Conservation (phyloP, 2,888 invertebrate species). For the Apamea anceps region DNA sequence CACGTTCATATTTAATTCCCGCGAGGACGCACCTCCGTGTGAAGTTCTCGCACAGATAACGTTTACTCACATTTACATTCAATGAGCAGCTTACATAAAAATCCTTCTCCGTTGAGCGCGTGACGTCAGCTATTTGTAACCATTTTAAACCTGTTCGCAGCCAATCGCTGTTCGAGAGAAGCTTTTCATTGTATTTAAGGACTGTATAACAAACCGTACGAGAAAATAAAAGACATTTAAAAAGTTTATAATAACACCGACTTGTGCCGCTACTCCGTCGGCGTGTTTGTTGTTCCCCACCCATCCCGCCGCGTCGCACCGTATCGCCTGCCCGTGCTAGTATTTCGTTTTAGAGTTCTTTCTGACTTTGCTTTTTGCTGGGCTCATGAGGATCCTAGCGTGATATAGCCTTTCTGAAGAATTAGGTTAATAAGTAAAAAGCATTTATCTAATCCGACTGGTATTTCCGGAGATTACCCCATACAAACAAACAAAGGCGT, state of each 20-base stretch:
- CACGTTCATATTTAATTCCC: conserved; percentile 9
- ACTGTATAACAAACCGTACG: background rate
- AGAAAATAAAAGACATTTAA: background rate
- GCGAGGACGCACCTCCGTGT: background rate
- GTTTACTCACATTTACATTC: conserved; percentile 41
- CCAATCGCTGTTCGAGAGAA: background rate
- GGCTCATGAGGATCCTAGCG: no score
- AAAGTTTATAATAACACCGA: background rate
- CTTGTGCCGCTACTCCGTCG: background rate
- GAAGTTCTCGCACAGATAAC: conserved; percentile 22
- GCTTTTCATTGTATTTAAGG: conserved; percentile 22
- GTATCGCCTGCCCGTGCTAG: no score
- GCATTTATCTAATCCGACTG: no score
- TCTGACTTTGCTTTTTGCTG: no score
- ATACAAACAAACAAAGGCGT: no score
- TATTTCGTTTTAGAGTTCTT: no score
- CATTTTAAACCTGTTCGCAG: conserved; percentile 23
- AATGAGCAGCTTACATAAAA: conserved; percentile 39
- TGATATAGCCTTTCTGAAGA: no score
- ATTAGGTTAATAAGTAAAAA: no score
- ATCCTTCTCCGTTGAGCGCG: conserved; percentile 7
- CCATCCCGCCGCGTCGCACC: no score
- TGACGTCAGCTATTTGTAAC: conserved; percentile 22
- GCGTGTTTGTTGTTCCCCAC: no score
- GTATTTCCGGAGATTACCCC: no score